phyloP scores from a whole-genome alignment of 2,797 vertebrate species.

The Sebastes kiyomatsui region DNA sequence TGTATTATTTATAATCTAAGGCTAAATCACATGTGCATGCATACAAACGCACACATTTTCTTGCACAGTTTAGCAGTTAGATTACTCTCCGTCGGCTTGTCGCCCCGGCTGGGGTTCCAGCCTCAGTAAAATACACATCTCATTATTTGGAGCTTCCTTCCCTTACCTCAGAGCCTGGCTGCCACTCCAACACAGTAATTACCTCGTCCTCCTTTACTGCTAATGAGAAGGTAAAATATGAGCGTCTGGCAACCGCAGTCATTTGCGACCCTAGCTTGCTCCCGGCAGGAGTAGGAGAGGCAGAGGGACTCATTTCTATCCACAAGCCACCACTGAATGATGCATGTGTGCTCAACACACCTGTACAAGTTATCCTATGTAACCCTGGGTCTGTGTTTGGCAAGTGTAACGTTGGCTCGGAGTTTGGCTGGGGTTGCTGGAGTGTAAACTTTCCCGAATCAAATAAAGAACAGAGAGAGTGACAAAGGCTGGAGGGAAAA shows the following conservation, averaged over 20 bases:
- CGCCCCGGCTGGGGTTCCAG: conserved; percentile 18
- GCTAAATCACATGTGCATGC: conserved; percentile 6
- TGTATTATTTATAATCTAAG: conserved; percentile 47
- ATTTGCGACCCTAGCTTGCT: conserved; percentile 66
- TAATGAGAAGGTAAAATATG: conserved; percentile 84
- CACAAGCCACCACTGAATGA: conserved; percentile 52
- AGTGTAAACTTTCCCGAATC: not conserved
- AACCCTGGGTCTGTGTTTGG: not conserved
- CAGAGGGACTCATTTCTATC: conserved; percentile 51
- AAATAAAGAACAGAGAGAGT: not conserved
- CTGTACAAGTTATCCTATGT: conserved; percentile 21
- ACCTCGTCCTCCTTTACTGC: conserved; percentile 77
- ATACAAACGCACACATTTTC: conserved; percentile 5
- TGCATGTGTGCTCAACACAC: conserved; percentile 49
- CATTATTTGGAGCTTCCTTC: conserved; percentile 55
- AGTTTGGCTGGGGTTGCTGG: not conserved
- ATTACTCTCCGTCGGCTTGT: conserved; percentile 28
- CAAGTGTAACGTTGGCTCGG: not conserved
- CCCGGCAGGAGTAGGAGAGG: conserved; percentile 40
- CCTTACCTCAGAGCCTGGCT: conserved; percentile 58
- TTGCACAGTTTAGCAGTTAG: conserved; percentile 18
- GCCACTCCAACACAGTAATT: conserved; percentile 79
- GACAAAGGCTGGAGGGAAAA: too few species aligned
- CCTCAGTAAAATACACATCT: conserved; percentile 53
- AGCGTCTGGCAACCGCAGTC: conserved; percentile 69